phyloP scores from a whole-genome alignment of 2,797 vertebrate genomes.

The Premnoplex brunnescens region DNA sequence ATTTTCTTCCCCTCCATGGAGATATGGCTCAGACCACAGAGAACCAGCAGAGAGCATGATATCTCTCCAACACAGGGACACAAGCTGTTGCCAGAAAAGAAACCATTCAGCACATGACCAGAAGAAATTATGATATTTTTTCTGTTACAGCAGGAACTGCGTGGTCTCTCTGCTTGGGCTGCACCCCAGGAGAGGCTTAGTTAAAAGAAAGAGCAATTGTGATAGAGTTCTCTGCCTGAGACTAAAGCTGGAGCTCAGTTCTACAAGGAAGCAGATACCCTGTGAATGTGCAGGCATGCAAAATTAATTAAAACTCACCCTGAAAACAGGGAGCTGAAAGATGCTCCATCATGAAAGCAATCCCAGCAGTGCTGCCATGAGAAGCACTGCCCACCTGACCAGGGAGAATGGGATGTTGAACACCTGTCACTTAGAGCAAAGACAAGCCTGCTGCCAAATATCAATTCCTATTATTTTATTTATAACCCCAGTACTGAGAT shows the following conservation, averaged over 20 bases:
- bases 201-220: background rate
- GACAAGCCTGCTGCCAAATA: background rate
- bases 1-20: background rate
- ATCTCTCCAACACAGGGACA: background rate
- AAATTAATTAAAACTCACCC: background rate
- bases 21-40: background rate
- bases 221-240: background rate
- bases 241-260: background rate
- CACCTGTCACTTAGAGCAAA: background rate
- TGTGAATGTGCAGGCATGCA: background rate
- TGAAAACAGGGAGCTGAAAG: background rate
- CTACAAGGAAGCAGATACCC: background rate
- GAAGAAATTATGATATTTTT: background rate
- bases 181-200: background rate
- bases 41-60: accelerated
- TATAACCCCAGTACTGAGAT: background rate
- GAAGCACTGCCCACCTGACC: background rate
- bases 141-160: background rate
- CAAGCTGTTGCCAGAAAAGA: background rate
- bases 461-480: background rate
- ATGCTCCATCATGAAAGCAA: background rate
- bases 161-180: background rate
- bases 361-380: background rate
- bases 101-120: background rate
- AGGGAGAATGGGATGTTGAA: accelerated